Percentiles rank a stretch among this genome's conserved stretches.
These are phyloP conservation scores for Drosophila melanica DNA, from an alignment of 1,140 invertebrate genomes.

Conservation along the genomic window DNA sequence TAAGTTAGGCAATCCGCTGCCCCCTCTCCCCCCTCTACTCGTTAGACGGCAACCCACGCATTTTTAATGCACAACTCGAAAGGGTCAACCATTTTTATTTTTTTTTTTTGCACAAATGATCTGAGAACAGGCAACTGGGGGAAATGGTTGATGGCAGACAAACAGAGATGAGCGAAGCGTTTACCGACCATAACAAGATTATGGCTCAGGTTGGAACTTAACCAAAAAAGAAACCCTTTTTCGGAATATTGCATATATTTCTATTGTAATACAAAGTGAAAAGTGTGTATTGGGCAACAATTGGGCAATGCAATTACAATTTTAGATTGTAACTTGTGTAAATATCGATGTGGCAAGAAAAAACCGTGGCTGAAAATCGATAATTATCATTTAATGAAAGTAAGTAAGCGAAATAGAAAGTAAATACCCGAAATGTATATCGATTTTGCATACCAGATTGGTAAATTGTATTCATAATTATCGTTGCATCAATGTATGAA, in stretches of 20 bases:
- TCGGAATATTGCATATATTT: neutral
- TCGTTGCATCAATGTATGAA: too few species aligned
- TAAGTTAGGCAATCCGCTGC: slow-evolving; percentile 46
- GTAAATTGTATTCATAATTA: too few species aligned
- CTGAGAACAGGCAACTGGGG: slow-evolving; percentile 18
- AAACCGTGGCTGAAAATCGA: too few species aligned
- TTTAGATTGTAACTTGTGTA: too few species aligned
- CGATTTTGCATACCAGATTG: too few species aligned
- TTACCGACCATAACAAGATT: neutral
- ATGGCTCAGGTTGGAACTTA: neutral
- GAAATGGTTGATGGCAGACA: slow-evolving; percentile 3
- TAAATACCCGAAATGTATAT: too few species aligned
- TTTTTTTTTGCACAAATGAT: slow-evolving; percentile 23
- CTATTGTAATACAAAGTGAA: too few species aligned
- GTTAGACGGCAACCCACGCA: neutral
- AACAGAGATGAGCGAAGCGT: neutral
- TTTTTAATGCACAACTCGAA: slow-evolving; percentile 23
- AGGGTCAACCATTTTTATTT: slow-evolving; percentile 9
- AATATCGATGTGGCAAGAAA: too few species aligned
- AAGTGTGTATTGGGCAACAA: too few species aligned
- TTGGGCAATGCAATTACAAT: too few species aligned
- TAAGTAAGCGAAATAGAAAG: too few species aligned
- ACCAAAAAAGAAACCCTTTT: neutral
- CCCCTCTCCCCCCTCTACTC: neutral
- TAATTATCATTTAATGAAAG: too few species aligned